These are phyloP conservation scores for Nothoprocta pentlandii DNA, from an alignment of 2,113 vertebrate genomes.

Conservation along the genomic window DNA sequence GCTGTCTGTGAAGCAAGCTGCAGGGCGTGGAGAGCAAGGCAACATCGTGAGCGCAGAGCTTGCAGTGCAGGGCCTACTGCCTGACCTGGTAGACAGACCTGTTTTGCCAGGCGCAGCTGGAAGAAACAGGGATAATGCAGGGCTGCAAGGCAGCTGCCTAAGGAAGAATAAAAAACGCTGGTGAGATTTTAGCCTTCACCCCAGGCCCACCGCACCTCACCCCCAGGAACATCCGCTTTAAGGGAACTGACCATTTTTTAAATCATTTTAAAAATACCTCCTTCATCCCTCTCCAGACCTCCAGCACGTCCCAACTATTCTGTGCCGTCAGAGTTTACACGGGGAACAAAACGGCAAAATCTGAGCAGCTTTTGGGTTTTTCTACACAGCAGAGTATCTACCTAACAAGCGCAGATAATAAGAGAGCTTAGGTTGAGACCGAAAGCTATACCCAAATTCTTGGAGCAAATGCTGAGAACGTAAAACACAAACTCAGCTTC, in stretches of 20 bases:
- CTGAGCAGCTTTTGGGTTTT: not conserved
- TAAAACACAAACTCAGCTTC: not conserved
- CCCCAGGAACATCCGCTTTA: not conserved
- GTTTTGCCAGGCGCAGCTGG: not conserved
- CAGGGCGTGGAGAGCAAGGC: not conserved
- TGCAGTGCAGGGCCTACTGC: not conserved
- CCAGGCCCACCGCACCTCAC: not conserved
- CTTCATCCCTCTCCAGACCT: not conserved
- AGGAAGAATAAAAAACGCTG: not conserved
- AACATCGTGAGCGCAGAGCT: rapidly evolving
- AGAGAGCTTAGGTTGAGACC: not conserved
- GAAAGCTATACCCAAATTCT: not conserved
- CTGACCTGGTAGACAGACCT: not conserved
- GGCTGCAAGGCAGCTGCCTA: not conserved
- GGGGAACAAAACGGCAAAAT: not conserved
- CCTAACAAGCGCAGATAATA: not conserved
- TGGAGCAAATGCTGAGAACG: not conserved
- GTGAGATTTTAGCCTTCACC: not conserved
- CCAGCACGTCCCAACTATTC: not conserved
- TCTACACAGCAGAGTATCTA: not conserved
- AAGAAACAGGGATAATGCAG: not conserved
- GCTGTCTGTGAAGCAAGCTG: not conserved
- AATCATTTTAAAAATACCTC: not conserved
- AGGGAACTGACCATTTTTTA: not conserved
- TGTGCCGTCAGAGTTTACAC: not conserved